Evolutionary conservation across 1,140 invertebrate genomes (phyloP).

Genomic region (roundworm (Caenorhabditis elegans)): DNA sequence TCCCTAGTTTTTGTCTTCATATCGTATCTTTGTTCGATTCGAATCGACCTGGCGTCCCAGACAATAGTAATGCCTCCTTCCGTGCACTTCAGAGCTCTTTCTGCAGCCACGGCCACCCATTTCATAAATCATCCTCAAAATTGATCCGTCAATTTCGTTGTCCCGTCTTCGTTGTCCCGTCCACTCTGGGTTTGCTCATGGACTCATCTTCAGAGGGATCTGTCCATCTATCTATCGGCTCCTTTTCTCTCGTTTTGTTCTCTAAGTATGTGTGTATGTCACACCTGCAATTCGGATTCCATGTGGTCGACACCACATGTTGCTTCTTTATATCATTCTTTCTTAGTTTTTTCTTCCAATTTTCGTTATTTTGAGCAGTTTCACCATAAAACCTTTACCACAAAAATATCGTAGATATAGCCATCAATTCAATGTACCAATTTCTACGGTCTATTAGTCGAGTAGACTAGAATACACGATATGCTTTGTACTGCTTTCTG

Average conservation of each 20-base stretch:
- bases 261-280: not conserved
- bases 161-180: not conserved
- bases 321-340: not conserved
- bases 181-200: conserved; percentile 1
- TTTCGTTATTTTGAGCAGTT: not conserved
- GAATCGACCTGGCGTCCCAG: not conserved
- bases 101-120: not conserved
- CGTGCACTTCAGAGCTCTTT: not conserved
- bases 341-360: not conserved
- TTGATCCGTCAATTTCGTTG: conserved; percentile 10
- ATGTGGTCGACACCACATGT: conserved; percentile 14
- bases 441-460: no score
- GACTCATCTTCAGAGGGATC: not conserved
- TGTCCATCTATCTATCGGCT: not conserved
- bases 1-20: not conserved
- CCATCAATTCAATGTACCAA: no score
- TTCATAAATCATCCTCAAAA: conserved; percentile 31
- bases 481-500: no score
- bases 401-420: no score
- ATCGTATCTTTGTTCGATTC: not conserved
- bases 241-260: not conserved
- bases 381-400: no score
- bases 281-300: conserved; percentile 2
- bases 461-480: no score
- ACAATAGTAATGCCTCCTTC: not conserved